These are phyloP conservation scores for Dryobates pubescens DNA, from an alignment of 2,797 vertebrate genomes.

Conservation along the genomic window DNA sequence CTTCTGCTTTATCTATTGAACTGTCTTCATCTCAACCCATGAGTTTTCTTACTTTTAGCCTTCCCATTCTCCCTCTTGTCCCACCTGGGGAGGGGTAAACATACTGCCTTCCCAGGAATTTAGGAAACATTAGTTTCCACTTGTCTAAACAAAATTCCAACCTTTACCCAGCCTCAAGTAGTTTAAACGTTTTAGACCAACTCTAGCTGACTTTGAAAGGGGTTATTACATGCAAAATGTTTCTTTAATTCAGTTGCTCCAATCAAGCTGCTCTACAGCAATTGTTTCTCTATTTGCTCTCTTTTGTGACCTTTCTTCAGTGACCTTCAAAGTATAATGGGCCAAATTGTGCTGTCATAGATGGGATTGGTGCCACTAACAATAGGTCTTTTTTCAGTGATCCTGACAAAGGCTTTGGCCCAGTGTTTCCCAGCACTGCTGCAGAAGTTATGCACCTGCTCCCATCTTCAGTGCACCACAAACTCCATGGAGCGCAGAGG, in stretches of 20 bases:
- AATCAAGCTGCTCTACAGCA: not conserved
- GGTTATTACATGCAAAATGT: not conserved
- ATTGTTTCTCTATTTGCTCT: not conserved
- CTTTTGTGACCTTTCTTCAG: not conserved
- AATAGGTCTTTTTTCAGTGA: not conserved
- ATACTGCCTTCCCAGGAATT: not conserved
- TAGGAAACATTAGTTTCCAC: not conserved
- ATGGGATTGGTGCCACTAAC: not conserved
- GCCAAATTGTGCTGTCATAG: not conserved
- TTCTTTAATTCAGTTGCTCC: not conserved
- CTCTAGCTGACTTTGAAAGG: not conserved
- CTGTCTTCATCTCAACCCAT: not conserved
- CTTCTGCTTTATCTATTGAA: not conserved
- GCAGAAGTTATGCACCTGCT: conserved; percentile 1
- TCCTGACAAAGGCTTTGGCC: not conserved
- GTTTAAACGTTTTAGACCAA: not conserved
- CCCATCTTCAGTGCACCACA: not conserved
- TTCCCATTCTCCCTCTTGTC: not conserved
- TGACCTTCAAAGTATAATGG: not conserved
- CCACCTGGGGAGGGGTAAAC: accelerated
- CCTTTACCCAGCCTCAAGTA: not conserved
- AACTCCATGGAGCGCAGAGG: not conserved
- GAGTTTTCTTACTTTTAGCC: not conserved
- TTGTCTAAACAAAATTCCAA: not conserved
- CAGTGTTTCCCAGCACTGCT: not conserved